Conservation (phyloP, 2,797 vertebrate genomes). For the Threskiornis aethiopicus region DNA sequence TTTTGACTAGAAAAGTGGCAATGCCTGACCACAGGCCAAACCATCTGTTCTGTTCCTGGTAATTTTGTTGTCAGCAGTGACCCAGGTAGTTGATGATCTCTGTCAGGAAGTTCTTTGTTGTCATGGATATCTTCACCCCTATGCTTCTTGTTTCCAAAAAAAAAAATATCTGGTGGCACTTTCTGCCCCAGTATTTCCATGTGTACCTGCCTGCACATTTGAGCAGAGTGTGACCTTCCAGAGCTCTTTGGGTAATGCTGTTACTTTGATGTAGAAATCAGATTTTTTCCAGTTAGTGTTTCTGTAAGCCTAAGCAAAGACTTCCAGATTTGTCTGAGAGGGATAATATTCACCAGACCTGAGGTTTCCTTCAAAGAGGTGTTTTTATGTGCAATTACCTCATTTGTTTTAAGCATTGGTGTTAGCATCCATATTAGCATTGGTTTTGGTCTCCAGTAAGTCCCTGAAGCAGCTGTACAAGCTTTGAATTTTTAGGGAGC, state of each 20-base stretch:
- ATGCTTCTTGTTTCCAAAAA: neutral
- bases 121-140: neutral
- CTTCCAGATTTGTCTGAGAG: neutral
- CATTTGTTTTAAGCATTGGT: neutral
- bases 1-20: neutral
- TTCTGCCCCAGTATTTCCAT: neutral
- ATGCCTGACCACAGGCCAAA: neutral
- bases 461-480: neutral
- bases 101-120: neutral
- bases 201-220: neutral
- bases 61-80: neutral
- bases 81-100: neutral
- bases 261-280: neutral
- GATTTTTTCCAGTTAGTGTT: neutral
- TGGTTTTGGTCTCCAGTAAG: neutral
- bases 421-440: neutral
- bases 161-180: fast-evolving
- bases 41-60: neutral
- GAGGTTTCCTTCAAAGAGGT: neutral
- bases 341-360: neutral
- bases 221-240: neutral
- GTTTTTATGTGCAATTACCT: neutral
- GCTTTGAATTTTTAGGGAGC: neutral
- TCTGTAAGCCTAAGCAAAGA: neutral
- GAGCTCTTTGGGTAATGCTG: neutral